A percentile compares a stretch with the other conserved stretches of the same genome.
phyloP scores from a whole-genome alignment of 2,797 vertebrate genomes.

The Micrastur ruficollis region DNA sequence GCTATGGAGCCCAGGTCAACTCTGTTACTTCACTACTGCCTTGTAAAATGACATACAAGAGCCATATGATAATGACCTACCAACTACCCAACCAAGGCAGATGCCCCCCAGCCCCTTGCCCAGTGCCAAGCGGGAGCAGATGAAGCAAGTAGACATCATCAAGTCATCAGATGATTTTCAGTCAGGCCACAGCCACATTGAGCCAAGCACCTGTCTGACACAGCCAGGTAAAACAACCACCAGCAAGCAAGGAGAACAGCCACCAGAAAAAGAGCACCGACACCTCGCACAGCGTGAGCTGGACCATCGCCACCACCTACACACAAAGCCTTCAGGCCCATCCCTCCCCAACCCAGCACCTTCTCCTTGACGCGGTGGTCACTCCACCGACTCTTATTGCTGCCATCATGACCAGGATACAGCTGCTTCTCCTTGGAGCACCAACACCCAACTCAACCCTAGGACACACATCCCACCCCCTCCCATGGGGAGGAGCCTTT shows the following conservation, averaged over 20 bases:
- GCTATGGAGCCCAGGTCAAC: background rate
- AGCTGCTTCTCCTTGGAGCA: background rate
- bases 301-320: background rate
- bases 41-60: background rate
- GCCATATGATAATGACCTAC: background rate
- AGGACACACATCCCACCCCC: background rate
- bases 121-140: background rate
- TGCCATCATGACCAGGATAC: accelerated
- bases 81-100: background rate
- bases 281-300: background rate
- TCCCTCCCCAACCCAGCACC: background rate
- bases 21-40: background rate
- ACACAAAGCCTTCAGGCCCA: background rate
- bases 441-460: background rate
- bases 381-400: background rate
- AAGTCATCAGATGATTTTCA: background rate
- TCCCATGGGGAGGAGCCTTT: background rate
- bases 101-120: no score
- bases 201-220: background rate
- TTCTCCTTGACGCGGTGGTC: accelerated
- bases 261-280: no score
- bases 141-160: background rate
- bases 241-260: background rate
- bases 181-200: background rate
- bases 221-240: background rate